Evolutionary conservation across 2,113 vertebrate genomes (phyloP).

Genomic region (Andinoacara biseriatus): DNA sequence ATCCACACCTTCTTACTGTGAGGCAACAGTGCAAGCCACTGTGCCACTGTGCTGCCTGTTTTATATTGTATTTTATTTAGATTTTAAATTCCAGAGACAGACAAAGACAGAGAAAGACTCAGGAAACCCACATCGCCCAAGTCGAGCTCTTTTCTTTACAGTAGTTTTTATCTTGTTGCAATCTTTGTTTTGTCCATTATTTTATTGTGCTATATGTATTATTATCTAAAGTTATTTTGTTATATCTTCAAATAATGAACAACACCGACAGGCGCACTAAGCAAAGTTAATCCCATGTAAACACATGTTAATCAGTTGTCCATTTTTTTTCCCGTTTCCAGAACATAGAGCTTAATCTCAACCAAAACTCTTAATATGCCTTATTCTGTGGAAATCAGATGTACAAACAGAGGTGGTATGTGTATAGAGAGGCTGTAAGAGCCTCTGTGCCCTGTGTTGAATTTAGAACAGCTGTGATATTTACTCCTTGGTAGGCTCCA

Average conservation of each 20-base stretch:
- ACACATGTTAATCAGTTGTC: neutral
- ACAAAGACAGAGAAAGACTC: too few relatives aligned
- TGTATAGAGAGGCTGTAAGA: neutral
- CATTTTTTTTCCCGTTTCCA: too few relatives aligned
- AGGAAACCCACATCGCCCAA: too few relatives aligned
- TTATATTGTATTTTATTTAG: too few relatives aligned
- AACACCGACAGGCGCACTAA: neutral
- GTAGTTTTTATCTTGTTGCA: neutral
- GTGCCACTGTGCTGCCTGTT: too few relatives aligned
- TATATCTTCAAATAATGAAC: too few relatives aligned
- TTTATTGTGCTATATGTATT: neutral
- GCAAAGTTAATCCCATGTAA: conserved; percentile 1
- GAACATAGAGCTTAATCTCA: neutral
- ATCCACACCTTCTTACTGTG: too few relatives aligned
- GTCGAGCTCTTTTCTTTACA: neutral
- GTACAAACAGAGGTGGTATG: neutral
- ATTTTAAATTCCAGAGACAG: too few relatives aligned
- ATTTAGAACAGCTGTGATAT: neutral
- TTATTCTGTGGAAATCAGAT: neutral
- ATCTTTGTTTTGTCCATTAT: neutral
- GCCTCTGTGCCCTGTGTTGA: neutral
- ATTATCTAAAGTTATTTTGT: neutral
- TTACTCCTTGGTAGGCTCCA: conserved; percentile 10
- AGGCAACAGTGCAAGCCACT: too few relatives aligned
- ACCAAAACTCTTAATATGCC: neutral